Percentiles rank a stretch among this genome's conserved stretches.
These are phyloP conservation scores for Castor canadensis DNA, from an alignment of 2,113 vertebrate species.

Conservation along the genomic window DNA sequence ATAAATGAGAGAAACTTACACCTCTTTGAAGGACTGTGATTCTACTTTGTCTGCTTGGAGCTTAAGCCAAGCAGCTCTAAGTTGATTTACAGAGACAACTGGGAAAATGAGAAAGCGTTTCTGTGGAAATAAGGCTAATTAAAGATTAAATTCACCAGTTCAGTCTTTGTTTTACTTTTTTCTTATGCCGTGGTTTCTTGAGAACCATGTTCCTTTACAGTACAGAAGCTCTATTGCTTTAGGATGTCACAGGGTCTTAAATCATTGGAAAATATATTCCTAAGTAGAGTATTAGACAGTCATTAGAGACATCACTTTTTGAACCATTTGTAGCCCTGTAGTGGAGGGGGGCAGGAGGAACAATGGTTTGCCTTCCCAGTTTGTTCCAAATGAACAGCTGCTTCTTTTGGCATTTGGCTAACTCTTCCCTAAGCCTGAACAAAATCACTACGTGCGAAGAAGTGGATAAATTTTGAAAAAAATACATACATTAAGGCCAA, in stretches of 20 bases:
- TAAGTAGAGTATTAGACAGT: not conserved
- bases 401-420: constrained; percentile 65
- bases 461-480: not conserved
- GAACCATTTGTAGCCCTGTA: constrained; percentile 56
- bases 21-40: constrained; percentile 69
- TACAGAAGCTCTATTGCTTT: not conserved
- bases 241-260: not conserved
- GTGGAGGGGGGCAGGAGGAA: not conserved
- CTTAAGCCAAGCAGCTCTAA: constrained; percentile 52
- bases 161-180: not conserved
- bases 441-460: constrained; percentile 57
- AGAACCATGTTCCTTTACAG: constrained; percentile 17
- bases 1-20: constrained; percentile 74
- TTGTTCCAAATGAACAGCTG: constrained; percentile 68
- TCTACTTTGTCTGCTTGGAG: constrained; percentile 61
- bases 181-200: not conserved
- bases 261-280: not conserved
- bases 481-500: constrained; percentile 42
- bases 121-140: constrained; percentile 58
- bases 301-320: not conserved
- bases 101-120: constrained; percentile 54
- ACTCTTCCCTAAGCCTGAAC: constrained; percentile 49
- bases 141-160: constrained; percentile 33
- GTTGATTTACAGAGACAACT: constrained; percentile 74
- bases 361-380: constrained; percentile 54